A percentile compares a stretch with the other conserved stretches of the same genome.
Evolutionary conservation across 2,113 vertebrate species (phyloP).

Genomic region (Paramormyrops kingsleyae): DNA sequence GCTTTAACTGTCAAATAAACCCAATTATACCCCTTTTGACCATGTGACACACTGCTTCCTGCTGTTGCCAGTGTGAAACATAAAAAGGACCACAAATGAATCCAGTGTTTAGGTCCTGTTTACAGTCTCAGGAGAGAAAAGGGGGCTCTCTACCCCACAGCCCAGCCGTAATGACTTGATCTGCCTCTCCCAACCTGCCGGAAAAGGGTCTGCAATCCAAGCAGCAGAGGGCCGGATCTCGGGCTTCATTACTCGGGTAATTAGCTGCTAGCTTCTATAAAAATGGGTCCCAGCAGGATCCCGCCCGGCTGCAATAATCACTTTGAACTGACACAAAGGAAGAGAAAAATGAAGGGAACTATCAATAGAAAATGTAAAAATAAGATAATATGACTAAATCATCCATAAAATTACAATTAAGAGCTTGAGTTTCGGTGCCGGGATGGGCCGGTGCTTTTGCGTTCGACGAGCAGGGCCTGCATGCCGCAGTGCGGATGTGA

Average conservation of each 20-base stretch:
- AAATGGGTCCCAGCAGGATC: not conserved
- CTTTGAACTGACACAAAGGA: not conserved
- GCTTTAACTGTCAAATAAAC: not conserved
- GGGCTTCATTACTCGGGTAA: slow-evolving; percentile 5
- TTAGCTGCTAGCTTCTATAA: slow-evolving; percentile 7
- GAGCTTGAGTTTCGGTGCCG: not conserved
- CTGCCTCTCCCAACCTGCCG: not conserved
- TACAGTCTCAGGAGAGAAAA: not conserved
- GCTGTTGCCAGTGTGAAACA: not conserved
- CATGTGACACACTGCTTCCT: not conserved
- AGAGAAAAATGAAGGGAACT: not conserved
- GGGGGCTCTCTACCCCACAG: not conserved
- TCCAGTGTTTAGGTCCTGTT: slow-evolving; percentile 15
- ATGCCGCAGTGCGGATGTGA: not conserved
- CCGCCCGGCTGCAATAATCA: not conserved
- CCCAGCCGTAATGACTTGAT: not conserved
- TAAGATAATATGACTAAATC: slow-evolving; percentile 11
- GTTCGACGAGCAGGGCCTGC: not conserved
- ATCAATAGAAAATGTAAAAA: slow-evolving; percentile 5
- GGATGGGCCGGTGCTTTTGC: not conserved
- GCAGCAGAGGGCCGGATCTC: not conserved
- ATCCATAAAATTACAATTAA: slow-evolving; percentile 12
- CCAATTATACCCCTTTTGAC: not conserved
- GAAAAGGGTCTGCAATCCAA: not conserved
- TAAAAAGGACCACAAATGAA: not conserved